These are phyloP conservation scores for Cebus imitator DNA, from an alignment of 2,113 vertebrate species.

Conservation along the genomic window DNA sequence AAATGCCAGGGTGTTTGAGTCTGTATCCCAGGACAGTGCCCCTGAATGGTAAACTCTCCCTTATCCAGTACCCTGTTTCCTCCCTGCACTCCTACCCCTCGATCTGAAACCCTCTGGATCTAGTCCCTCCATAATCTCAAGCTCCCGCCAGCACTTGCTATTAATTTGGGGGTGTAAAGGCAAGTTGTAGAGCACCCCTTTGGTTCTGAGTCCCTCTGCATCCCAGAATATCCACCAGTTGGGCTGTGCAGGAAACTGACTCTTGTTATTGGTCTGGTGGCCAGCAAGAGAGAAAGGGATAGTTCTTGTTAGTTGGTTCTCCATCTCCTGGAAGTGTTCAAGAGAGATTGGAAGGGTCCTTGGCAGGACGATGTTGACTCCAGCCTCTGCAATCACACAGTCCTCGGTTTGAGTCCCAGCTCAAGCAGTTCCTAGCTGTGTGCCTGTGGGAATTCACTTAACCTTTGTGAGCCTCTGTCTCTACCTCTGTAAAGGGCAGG, in stretches of 20 bases:
- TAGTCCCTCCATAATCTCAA: neutral
- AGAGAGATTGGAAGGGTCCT: neutral
- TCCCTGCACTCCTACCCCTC: neutral
- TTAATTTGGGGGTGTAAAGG: no score
- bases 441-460: neutral
- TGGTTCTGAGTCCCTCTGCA: neutral
- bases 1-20: neutral
- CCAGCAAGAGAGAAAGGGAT: neutral
- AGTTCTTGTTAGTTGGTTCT: neutral
- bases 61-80: accelerated
- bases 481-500: neutral
- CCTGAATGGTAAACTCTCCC: neutral
- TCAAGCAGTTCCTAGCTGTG: neutral
- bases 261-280: neutral
- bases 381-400: neutral
- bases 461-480: neutral
- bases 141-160: neutral
- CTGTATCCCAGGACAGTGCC: neutral
- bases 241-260: neutral
- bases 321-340: neutral
- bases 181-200: neutral
- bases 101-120: no score
- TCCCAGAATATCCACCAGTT: no score
- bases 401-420: neutral
- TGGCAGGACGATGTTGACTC: neutral